Percentiles rank a stretch among this genome's conserved stretches.
phyloP scores from a whole-genome alignment of 2,888 invertebrate genomes.

The Dascillus cervinus region DNA sequence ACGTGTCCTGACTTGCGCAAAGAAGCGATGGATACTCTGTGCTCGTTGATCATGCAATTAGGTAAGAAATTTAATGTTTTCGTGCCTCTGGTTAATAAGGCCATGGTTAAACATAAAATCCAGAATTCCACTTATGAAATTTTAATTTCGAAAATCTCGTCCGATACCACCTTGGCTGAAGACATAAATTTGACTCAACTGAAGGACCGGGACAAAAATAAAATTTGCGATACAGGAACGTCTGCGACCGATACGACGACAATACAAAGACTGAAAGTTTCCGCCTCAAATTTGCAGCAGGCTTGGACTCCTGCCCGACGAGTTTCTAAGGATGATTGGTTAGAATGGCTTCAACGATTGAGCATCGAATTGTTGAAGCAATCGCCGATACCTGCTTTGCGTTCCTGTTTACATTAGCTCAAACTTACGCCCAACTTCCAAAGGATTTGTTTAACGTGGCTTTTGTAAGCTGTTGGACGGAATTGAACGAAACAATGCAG shows the following conservation, averaged over 20 bases:
- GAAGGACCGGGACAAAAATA: constrained; percentile 54
- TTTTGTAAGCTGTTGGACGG: constrained; percentile 98
- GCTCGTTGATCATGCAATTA: constrained; percentile 78
- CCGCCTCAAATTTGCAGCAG: constrained; percentile 74
- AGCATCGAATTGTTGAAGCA: constrained; percentile 91
- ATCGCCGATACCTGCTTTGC: constrained; percentile 89
- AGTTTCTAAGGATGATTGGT: constrained; percentile 97
- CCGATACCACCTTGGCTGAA: constrained; percentile 65
- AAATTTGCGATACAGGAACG: constrained; percentile 62
- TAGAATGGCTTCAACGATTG: constrained; percentile 90
- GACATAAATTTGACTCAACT: constrained; percentile 64
- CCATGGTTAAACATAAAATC: constrained; percentile 72
- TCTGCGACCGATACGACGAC: constrained; percentile 62
- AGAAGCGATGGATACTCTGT: constrained; percentile 85
- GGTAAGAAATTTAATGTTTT: constrained; percentile 89
- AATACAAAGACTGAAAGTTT: constrained; percentile 75
- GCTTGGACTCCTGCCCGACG: constrained; percentile 89
- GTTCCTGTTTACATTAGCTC: constrained; percentile 86
- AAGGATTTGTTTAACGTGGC: constrained; percentile 97
- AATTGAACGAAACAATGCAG: constrained; percentile 73
- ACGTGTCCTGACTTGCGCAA: constrained; percentile 66
- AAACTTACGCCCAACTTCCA: constrained; percentile 91
- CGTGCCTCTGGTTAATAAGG: constrained; percentile 82
- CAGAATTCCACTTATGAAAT: constrained; percentile 72
- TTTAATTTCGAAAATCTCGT: constrained; percentile 62